These are phyloP conservation scores for Drosophila orosa DNA, from an alignment of 1,140 invertebrate species.

Conservation along the genomic window DNA sequence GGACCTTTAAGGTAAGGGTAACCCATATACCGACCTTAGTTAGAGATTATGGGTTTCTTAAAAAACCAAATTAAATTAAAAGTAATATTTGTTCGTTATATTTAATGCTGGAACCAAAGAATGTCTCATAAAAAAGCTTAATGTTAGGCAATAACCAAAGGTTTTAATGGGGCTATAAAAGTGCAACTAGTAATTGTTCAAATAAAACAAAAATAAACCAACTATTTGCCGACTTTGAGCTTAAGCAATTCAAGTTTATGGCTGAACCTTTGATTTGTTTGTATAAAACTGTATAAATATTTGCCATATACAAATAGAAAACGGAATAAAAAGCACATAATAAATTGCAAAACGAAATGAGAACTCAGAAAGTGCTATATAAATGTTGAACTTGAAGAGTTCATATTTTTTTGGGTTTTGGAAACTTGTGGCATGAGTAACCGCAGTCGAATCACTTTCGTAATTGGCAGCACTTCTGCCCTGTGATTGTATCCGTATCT, in stretches of 20 bases:
- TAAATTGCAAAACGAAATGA: too few relatives aligned
- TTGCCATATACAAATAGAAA: not conserved
- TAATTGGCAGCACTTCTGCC: slow-evolving; percentile 39
- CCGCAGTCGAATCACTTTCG: slow-evolving; percentile 23
- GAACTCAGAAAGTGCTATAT: not conserved
- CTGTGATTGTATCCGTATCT: slow-evolving; percentile 16
- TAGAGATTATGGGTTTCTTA: not conserved
- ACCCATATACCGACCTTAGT: not conserved
- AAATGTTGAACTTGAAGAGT: slow-evolving; percentile 9
- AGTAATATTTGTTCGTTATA: not conserved
- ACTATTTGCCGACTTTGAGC: not conserved
- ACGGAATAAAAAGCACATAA: not conserved
- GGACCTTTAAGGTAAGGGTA: not conserved
- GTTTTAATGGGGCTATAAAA: slow-evolving; percentile 7
- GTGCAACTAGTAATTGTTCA: not conserved
- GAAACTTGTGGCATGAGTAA: slow-evolving; percentile 11
- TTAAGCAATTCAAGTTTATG: not conserved
- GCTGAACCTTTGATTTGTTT: slow-evolving; percentile 7
- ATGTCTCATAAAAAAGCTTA: not conserved
- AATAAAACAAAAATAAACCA: not conserved
- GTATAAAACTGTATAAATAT: not conserved
- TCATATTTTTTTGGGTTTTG: slow-evolving; percentile 12
- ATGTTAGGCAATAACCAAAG: not conserved
- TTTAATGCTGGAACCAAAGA: not conserved
- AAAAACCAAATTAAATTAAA: not conserved